A percentile compares a stretch with the other conserved stretches of the same genome.
Evolutionary conservation across 2,113 vertebrate species (phyloP).

Genomic region (Cyanoderma ruficeps): DNA sequence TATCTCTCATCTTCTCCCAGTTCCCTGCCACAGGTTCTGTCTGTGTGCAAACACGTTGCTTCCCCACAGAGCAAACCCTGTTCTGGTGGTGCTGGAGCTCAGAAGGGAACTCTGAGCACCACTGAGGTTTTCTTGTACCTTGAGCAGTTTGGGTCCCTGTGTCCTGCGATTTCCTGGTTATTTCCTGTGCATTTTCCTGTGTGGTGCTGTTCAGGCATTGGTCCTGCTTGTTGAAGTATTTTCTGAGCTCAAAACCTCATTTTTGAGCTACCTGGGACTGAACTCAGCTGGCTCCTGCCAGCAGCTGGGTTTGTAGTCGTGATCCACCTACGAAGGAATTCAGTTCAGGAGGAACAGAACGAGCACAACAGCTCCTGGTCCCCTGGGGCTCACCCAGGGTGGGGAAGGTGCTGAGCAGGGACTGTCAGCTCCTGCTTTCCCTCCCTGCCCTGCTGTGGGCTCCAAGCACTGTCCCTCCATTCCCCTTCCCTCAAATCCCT

Average conservation of each 20-base stretch:
- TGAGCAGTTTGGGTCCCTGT: neutral
- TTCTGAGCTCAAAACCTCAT: neutral
- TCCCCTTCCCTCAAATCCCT: neutral
- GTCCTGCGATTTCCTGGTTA: neutral
- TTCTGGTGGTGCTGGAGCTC: neutral
- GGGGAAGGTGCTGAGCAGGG: neutral
- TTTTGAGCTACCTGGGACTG: neutral
- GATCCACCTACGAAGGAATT: neutral
- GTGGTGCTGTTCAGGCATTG: neutral
- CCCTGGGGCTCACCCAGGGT: neutral
- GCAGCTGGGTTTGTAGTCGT: neutral
- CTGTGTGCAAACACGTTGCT: neutral
- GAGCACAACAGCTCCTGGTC: neutral
- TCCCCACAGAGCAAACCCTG: neutral
- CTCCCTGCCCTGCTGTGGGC: neutral
- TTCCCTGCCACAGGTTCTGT: neutral
- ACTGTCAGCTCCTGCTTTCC: neutral
- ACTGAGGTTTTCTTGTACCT: neutral
- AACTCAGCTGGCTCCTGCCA: neutral
- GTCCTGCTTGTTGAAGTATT: neutral
- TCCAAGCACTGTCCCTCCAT: neutral
- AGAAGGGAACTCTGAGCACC: neutral
- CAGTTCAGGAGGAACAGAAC: neutral
- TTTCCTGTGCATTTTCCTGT: neutral
- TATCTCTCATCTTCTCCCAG: neutral